A percentile compares a stretch with the other conserved stretches of the same genome.
Evolutionary conservation across 1,140 invertebrate genomes (phyloP).

Genomic region (Dendroctonus ponderosae): DNA sequence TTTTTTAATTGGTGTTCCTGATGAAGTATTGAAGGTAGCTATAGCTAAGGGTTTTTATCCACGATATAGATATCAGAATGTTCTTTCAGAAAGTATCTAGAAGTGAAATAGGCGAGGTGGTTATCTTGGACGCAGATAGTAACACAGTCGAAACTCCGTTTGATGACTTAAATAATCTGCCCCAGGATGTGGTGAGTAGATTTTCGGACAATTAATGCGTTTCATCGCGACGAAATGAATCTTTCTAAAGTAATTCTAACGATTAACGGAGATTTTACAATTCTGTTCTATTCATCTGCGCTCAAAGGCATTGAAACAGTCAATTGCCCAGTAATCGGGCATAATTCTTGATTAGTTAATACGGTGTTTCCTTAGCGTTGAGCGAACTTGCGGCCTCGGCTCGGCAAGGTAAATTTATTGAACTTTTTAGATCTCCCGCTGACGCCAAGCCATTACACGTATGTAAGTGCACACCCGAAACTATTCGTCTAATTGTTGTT

Average conservation of each 20-base stretch:
- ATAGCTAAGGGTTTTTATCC: neutral
- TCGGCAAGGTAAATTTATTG: too few species aligned
- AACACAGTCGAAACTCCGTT: slow-evolving; percentile 84
- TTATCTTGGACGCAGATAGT: slow-evolving; percentile 86
- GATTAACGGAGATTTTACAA: too few species aligned
- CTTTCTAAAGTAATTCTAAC: neutral
- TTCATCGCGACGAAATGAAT: neutral
- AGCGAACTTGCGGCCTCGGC: too few species aligned
- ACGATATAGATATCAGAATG: neutral
- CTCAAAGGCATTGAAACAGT: neutral
- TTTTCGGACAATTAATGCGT: neutral
- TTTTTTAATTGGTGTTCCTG: slow-evolving; percentile 90
- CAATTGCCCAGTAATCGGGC: neutral
- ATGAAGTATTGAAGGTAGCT: slow-evolving; percentile 74
- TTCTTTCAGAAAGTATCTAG: slow-evolving; percentile 62
- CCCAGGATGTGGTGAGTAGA: slow-evolving; percentile 73
- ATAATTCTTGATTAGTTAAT: too few species aligned
- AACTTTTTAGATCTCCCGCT: too few species aligned
- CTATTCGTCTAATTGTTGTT: too few species aligned
- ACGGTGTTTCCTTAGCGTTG: too few species aligned
- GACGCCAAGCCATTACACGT: too few species aligned
- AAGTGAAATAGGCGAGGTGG: slow-evolving; percentile 85
- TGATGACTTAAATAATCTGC: slow-evolving; percentile 82
- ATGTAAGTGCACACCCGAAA: too few species aligned
- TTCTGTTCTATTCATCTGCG: neutral